phyloP scores from a whole-genome alignment of 2,113 vertebrate species.

The Eretmochelys imbricata region DNA sequence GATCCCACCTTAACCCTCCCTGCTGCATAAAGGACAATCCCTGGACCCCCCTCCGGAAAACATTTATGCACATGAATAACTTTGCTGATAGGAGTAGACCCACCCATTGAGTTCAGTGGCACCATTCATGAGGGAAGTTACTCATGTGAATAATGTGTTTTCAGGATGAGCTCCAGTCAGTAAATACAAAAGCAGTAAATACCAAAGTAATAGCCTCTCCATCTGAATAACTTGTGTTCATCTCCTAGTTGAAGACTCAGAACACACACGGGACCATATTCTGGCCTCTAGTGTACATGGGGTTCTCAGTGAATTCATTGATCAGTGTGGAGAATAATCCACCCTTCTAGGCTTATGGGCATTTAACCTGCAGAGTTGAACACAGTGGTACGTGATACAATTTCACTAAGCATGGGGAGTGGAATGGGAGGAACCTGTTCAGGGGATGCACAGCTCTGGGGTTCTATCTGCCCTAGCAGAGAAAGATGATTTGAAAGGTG shows the following conservation, averaged over 20 bases:
- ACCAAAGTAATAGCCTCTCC: not conserved
- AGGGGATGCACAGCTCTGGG: not conserved
- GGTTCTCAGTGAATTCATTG: not conserved
- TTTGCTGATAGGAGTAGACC: not conserved
- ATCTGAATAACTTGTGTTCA: not conserved
- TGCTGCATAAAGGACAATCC: not conserved
- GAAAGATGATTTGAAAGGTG: rapidly evolving
- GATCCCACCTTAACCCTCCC: not conserved
- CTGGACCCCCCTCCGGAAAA: not conserved
- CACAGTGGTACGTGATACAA: not conserved
- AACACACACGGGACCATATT: not conserved
- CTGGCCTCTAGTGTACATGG: not conserved
- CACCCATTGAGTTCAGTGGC: not conserved
- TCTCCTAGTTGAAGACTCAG: not conserved
- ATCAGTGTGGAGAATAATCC: not conserved
- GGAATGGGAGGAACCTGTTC: not conserved
- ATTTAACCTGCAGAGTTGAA: not conserved
- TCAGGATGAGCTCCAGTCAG: not conserved
- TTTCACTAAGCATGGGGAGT: not conserved
- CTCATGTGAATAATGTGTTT: not conserved
- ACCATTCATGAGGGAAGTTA: not conserved
- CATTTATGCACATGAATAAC: not conserved
- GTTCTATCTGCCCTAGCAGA: not conserved
- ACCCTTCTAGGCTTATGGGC: not conserved
- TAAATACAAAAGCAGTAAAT: not conserved